A percentile compares a stretch with the other conserved stretches of the same genome.
phyloP scores from a whole-genome alignment of 35 echinoderm and acorn worm genomes.

The Heliocidaris tuberculata region DNA sequence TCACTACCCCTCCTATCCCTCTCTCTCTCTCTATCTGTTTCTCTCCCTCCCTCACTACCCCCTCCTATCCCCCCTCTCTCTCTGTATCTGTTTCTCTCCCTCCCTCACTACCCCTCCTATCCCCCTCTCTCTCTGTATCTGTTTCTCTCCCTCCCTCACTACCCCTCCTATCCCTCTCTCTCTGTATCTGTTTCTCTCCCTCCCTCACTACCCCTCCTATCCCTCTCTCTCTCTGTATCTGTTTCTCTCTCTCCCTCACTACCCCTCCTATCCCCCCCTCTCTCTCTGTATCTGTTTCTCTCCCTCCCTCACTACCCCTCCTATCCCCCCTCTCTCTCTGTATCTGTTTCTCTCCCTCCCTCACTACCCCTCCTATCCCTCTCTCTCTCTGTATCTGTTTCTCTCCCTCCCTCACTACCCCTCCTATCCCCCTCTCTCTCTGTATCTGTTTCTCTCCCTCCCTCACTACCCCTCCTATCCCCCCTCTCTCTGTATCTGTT shows the following conservation, averaged over 20 bases:
- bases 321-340: neutral
- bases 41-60: too few species aligned
- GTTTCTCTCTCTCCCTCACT: too few species aligned
- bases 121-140: neutral
- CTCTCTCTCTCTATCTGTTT: neutral
- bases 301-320: neutral
- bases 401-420: too few species aligned
- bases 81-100: neutral
- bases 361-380: neutral
- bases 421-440: neutral
- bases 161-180: neutral
- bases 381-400: neutral
- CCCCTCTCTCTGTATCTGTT: neutral
- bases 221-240: neutral
- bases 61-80: neutral
- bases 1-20: neutral
- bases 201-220: neutral
- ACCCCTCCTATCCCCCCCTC: neutral
- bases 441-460: too few species aligned
- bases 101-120: neutral
- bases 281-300: neutral
- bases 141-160: too few species aligned
- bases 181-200: too few species aligned
- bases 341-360: too few species aligned
- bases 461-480: neutral